These are phyloP conservation scores for Euura lappo DNA, from an alignment of 1,140 invertebrate species.

Conservation along the genomic window DNA sequence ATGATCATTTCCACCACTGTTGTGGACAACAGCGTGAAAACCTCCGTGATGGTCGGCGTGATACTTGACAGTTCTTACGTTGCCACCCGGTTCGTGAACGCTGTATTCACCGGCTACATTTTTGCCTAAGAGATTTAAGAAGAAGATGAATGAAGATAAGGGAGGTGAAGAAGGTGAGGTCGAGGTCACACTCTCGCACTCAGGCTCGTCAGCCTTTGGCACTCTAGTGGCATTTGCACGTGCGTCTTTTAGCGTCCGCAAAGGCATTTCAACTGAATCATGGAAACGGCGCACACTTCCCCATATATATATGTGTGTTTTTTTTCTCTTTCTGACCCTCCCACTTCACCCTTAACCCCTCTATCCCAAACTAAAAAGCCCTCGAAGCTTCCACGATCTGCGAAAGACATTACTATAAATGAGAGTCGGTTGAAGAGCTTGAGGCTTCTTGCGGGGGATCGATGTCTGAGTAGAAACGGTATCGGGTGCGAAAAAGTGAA, in stretches of 20 bases:
- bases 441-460: neutral
- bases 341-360: neutral
- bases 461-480: neutral
- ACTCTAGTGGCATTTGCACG: neutral
- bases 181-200: neutral
- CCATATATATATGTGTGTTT: neutral
- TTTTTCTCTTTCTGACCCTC: neutral
- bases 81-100: constrained; percentile 49
- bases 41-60: constrained; percentile 45
- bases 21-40: constrained; percentile 45
- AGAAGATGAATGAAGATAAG: neutral
- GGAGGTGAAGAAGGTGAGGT: neutral
- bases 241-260: neutral
- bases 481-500: too few species aligned
- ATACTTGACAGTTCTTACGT: constrained; percentile 50
- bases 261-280: neutral
- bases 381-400: neutral
- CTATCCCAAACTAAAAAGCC: neutral
- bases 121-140: constrained; percentile 21
- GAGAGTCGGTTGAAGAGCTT: neutral
- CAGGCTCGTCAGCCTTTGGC: neutral
- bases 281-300: neutral
- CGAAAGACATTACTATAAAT: constrained; percentile 4
- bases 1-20: constrained; percentile 52
- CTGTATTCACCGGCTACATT: constrained; percentile 43